Base-by-base conservation (phyloP, 2,113 vertebrate species). In the Anhinga anhinga region DNA sequence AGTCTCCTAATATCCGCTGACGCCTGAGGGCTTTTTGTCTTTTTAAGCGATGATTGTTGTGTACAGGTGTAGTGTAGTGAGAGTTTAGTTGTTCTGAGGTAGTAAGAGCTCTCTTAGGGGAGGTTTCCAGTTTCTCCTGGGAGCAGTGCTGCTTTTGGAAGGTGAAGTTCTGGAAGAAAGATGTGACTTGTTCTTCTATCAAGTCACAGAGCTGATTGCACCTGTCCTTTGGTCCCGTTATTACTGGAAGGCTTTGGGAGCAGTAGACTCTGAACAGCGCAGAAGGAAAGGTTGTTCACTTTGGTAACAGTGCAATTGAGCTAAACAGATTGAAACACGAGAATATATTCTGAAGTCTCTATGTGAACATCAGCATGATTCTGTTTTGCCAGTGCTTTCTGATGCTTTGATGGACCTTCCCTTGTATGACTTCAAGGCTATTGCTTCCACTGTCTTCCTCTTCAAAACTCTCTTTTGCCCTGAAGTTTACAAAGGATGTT, bases 1-100 rank as follows among this genome's bases (percentile, higher is more conserved):
- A 42, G 21, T 52, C 42, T 88, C 10, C 17, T 50, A 13, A 19
- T 67, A 36, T 12, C 3, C 7, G 69, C 53, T 66, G 9, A 9
- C 66, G 36, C 13, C 29, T 0, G 0, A 32, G 23, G 34, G 12
- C 0, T 26, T 70, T 80, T 66, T 38, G 1, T 20, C 10, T 76
- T 74, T 74, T 13, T 56, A 3, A 59, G 17, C 30, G 5, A 14
- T 29, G 9, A 9, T 5, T 47, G 6, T 40, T 38, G 2, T 26
- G 15, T 16, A 29, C 34, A 45, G 19, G 4, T 61, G 3, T 62
- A 30, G 7, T 30, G 4, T 18, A 55, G 19, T 22, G 11, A 83
- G n/a, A 59, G 18, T 65, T 82, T 7, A 23, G 13, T 47, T 86
- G 26, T n/a, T 58, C 26, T 30, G 1, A n/a, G n/a, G 2, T 23